Base-by-base conservation (phyloP, 2,113 vertebrate species). In the Chaenogobius annularis region DNA sequence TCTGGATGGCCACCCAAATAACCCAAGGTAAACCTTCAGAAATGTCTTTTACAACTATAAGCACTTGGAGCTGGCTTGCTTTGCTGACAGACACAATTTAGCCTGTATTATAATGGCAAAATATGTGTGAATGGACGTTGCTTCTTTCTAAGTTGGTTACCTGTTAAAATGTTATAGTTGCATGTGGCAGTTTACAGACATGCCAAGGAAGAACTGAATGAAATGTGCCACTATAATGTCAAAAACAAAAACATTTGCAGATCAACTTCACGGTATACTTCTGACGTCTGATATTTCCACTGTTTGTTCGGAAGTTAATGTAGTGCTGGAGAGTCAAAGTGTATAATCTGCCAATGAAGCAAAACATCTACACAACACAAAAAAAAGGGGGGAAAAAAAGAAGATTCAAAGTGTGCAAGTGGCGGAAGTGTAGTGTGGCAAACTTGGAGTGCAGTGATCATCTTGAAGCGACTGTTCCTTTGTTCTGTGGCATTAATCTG, bases 401-500 rank as follows among this genome's bases (percentile, higher is more conserved):
- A 69, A 70, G 68, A 78, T 68, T 17, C 20, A 48, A 78, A 75
- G 61, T 71, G 66, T 48, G 44, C 69, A 63, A 77, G 79, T 59
- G 10, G 47, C 66, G 67, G 31, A 26, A 70, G 70, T 68, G 66
- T 55, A 78, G 71, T 56, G 81, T 59, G 74, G 69, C 68, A 68
- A 77, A 47, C 79, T 66, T 78, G 56, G 65, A 83, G 81, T 76
- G 17, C 35, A 73, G 68, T 23, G 73, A 83, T 81, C 78, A 70
- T 87, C 78, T 82, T 80, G 81, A 83, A 86, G 86, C 76, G 85
- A 79, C 85, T 81, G 80, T 65, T 87, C 80, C 86, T 90, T 91
- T 92, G 84, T 92, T 90, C 83, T 59, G 82, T 47, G 68, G 81
- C 88, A 90, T 89, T 88, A 88, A 93, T 92, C 91, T 89, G 83